A percentile compares a stretch with the other conserved stretches of the same genome.
Conservation (phyloP, 2,888 invertebrate genomes). For the Brassicogethes aeneus region DNA sequence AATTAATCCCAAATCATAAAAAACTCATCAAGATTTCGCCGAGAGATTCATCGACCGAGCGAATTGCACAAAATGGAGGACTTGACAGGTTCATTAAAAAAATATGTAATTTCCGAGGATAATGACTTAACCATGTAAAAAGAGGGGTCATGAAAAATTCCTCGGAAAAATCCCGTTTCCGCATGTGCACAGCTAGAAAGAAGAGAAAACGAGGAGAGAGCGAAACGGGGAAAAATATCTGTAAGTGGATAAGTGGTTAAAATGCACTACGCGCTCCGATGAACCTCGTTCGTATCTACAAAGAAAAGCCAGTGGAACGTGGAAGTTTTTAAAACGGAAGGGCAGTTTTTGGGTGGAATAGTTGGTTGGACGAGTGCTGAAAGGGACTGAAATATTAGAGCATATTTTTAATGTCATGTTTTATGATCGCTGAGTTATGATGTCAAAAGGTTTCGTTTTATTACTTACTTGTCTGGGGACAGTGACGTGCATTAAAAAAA, state of each 20-base stretch:
- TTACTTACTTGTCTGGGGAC: conserved; percentile 29
- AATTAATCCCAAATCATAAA: no score
- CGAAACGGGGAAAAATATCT: conserved; percentile 19
- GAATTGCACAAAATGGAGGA: no score
- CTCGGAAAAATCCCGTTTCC: not conserved
- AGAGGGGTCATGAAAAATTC: not conserved
- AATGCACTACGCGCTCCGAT: conserved; percentile 39
- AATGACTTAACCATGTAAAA: not conserved
- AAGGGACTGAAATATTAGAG: conserved; percentile 36
- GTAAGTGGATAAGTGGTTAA: conserved; percentile 40
- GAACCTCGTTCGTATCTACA: conserved; percentile 36
- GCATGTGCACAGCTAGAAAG: not conserved
- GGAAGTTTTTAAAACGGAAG: conserved; percentile 14
- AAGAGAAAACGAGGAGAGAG: not conserved
- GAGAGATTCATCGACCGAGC: no score
- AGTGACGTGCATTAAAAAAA: not conserved
- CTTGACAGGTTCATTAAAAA: no score
- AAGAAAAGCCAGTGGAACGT: conserved; percentile 25
- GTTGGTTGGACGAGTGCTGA: conserved; percentile 18
- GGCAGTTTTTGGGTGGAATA: conserved; percentile 4
- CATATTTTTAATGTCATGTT: conserved; percentile 39
- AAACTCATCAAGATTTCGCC: no score
- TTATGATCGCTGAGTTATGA: conserved; percentile 35
- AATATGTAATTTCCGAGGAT: not conserved
- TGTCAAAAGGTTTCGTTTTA: conserved; percentile 37